Evolutionary conservation across 2,113 vertebrate species (phyloP).

Genomic region (Hippocampus barbouri): DNA sequence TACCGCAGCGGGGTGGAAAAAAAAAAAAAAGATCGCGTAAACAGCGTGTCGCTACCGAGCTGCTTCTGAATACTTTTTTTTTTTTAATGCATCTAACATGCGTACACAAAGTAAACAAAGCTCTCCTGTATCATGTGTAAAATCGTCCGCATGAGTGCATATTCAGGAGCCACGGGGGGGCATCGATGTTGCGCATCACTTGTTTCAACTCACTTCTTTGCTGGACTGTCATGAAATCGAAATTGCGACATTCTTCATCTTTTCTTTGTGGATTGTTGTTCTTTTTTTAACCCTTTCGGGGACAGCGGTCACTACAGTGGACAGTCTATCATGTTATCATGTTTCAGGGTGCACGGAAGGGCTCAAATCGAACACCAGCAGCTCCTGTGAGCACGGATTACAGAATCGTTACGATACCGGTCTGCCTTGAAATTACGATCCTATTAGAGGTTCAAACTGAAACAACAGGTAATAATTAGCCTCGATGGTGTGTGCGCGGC

Average conservation of each 20-base stretch:
- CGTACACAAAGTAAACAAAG: constrained; percentile 19
- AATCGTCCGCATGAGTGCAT: constrained; percentile 35
- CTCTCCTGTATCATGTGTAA: constrained; percentile 16
- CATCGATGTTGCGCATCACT: constrained; percentile 16
- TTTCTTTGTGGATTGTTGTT: too few relatives aligned
- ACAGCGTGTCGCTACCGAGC: neutral
- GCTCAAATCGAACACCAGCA: neutral
- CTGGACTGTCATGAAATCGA: too few relatives aligned
- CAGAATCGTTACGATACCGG: neutral
- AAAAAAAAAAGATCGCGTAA: neutral
- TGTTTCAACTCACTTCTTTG: constrained; percentile 13
- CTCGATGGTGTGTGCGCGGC: neutral
- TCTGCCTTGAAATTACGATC: neutral
- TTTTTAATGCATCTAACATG: neutral
- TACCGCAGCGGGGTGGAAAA: constrained; percentile 14
- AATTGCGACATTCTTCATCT: too few relatives aligned
- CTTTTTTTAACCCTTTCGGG: too few relatives aligned
- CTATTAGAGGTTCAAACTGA: neutral
- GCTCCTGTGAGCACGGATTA: neutral
- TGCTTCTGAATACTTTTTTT: neutral
- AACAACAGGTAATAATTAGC: constrained; percentile 4
- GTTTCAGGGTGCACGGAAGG: too few relatives aligned
- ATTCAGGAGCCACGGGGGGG: constrained; percentile 33
- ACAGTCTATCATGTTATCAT: too few relatives aligned
- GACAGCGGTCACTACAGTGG: too few relatives aligned